Base-by-base conservation (phyloP, 2,113 vertebrate species). In the Isichthys henryi region DNA sequence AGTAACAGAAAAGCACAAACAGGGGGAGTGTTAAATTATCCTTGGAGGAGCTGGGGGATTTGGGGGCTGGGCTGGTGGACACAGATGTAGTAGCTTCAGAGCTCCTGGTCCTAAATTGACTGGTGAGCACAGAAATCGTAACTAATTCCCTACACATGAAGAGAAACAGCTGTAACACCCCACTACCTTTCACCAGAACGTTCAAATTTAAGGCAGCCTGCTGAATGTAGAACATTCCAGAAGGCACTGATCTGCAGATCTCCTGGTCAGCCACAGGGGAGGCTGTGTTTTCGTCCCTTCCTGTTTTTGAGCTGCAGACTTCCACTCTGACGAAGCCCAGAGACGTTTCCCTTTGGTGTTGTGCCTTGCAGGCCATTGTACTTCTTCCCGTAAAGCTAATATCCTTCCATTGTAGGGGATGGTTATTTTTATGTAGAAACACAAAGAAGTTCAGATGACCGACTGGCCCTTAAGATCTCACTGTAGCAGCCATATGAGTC, bases 321-420 rank as follows among this genome's bases (percentile, higher is more conserved):
- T 89, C 90, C 90, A 86, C 11, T 91, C 27, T 62, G 46, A 48
- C 56, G 48, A 86, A 45, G 53, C 90, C 45, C 13, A 50, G 50
- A 3, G n/a, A 89, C 86, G 27, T 49, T 48, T 89, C 27, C 58
- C 86, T 19, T 86, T 56, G 50, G 88, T 58, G 77, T 52, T 82
- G 58, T 80, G 45, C 45, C 17, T n/a, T 88, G 88, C 35, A 90
- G 87, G 85, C 89, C 53, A 56, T 23, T 77, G 90, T 56, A n/a
- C 58, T 49, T 53, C 50, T 62, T 77, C 6, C 27, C 62, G 19
- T n/a, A 23, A 70, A 9, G 10, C 86, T 90, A 88, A 90, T 49
- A 90, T 92, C 90, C 91, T 91, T 62, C 17, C 86, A 90, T 92
- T 92, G 90, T 92, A 83, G 80, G n/a, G 53, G 88, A 5, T 46